Evolutionary conservation across 1,140 invertebrate species (phyloP).

Genomic region (Formica selysi): DNA sequence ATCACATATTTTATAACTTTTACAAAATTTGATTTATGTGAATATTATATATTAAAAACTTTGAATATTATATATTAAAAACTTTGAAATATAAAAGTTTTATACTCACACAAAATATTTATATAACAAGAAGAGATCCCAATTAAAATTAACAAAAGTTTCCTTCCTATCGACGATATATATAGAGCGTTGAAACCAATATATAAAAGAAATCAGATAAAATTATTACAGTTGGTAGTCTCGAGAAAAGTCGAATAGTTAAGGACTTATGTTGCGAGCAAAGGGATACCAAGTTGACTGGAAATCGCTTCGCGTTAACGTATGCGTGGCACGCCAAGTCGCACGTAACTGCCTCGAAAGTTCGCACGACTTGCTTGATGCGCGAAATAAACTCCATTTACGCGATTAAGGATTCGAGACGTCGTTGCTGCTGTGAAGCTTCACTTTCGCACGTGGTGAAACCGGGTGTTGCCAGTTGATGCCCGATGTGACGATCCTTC

Average conservation of each 20-base stretch:
- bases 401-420: constrained; percentile 52
- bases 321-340: constrained; percentile 24
- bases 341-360: constrained; percentile 55
- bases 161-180: neutral
- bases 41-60: neutral
- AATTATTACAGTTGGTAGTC: neutral
- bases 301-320: constrained; percentile 32
- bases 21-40: neutral
- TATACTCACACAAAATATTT: neutral
- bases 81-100: neutral
- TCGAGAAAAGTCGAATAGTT: neutral
- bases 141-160: neutral
- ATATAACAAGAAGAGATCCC: neutral
- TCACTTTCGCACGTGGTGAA: constrained; percentile 15
- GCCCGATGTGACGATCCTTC: constrained; percentile 31
- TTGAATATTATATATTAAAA: neutral
- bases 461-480: constrained; percentile 14
- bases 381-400: constrained; percentile 62
- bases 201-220: neutral
- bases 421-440: constrained; percentile 39
- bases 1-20: neutral
- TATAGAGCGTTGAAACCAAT: neutral
- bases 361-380: constrained; percentile 43
- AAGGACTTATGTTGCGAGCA: neutral
- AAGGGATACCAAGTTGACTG: neutral